phyloP scores from a whole-genome alignment of 2,113 vertebrate species.

The Pogonocichla stellata region DNA sequence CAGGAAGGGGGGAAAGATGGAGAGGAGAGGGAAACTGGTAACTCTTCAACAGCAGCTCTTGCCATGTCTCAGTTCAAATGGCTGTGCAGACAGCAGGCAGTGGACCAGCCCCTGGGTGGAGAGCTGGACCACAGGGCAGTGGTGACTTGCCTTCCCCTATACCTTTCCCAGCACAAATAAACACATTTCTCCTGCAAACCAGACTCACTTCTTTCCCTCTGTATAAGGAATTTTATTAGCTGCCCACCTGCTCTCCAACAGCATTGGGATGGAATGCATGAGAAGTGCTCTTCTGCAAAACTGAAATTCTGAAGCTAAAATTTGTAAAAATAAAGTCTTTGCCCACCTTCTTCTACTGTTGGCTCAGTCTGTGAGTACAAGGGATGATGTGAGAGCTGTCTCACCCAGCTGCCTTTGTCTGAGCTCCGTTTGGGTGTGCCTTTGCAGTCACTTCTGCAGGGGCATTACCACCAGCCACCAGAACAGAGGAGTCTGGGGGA shows the following conservation, averaged over 20 bases:
- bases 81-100: background rate
- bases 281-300: background rate
- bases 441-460: background rate
- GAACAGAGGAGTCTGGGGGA: background rate
- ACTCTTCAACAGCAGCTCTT: background rate
- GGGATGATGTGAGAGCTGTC: background rate
- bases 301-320: background rate
- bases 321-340: background rate
- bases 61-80: background rate
- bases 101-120: background rate
- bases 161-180: background rate
- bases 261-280: background rate
- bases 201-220: background rate
- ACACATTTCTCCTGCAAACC: background rate
- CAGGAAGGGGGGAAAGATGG: too few species aligned
- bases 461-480: background rate
- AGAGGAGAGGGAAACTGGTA: background rate
- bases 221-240: background rate
- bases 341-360: background rate
- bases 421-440: background rate
- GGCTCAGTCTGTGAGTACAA: background rate
- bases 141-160: fast-evolving
- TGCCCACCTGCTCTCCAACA: background rate
- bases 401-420: background rate
- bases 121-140: background rate